Percentiles rank a stretch among this genome's conserved stretches.
Conservation (phyloP, 2,888 invertebrate species). For the Hypselothyrea guttata region DNA sequence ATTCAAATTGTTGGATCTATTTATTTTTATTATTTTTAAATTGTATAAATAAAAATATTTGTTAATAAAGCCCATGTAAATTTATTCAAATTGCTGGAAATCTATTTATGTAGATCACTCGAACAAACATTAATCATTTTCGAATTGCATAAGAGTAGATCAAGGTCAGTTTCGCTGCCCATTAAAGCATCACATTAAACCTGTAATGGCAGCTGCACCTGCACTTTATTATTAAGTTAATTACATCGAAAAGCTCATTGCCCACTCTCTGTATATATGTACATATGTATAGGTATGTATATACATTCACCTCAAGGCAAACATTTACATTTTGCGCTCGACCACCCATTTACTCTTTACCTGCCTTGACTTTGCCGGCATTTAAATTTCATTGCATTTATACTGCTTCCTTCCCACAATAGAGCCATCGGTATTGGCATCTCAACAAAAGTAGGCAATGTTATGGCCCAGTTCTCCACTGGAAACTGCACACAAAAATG, state of each 20-base stretch:
- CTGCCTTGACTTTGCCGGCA: slow-evolving; percentile 71
- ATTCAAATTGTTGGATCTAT: too few species aligned
- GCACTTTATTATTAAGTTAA: slow-evolving; percentile 10
- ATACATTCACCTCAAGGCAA: not conserved
- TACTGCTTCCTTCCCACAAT: slow-evolving; percentile 53
- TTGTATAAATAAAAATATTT: too few species aligned
- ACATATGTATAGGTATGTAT: not conserved
- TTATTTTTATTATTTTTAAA: too few species aligned
- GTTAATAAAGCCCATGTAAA: too few species aligned
- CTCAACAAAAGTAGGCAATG: slow-evolving; percentile 13
- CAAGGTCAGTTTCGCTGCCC: slow-evolving; percentile 9
- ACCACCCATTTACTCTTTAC: slow-evolving; percentile 9
- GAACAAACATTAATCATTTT: not conserved
- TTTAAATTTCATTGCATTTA: slow-evolving; percentile 60
- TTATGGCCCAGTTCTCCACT: slow-evolving; percentile 19
- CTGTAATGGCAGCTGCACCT: slow-evolving; percentile 38
- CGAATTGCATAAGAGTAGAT: not conserved
- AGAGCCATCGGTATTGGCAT: not conserved
- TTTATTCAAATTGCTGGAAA: too few species aligned
- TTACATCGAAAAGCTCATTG: slow-evolving; percentile 8
- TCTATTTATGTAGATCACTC: too few species aligned
- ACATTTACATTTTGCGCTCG: slow-evolving; percentile 4
- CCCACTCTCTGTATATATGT: not conserved
- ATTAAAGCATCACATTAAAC: slow-evolving; percentile 8
- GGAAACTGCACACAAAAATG: slow-evolving; percentile 23